Percentiles rank a stretch among this genome's conserved stretches.
These are phyloP conservation scores for Engystomops pustulosus DNA, from an alignment of 2,113 vertebrate species.

Conservation along the genomic window DNA sequence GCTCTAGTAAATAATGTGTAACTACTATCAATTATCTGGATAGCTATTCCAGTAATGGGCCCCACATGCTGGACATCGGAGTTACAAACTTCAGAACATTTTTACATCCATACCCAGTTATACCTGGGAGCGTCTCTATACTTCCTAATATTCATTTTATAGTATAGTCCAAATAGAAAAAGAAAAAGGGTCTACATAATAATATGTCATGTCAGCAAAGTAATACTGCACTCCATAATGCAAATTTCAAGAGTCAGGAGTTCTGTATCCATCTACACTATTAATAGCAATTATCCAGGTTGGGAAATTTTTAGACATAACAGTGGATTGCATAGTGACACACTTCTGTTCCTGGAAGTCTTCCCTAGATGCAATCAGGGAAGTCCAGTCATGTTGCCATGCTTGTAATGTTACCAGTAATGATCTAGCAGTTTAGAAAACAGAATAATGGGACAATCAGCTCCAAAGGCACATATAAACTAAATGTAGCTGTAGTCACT, in stretches of 20 bases:
- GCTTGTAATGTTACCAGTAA: background rate
- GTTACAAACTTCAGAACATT: too few relatives aligned
- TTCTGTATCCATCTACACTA: background rate
- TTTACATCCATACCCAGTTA: too few relatives aligned
- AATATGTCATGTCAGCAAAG: background rate
- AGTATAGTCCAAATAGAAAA: background rate
- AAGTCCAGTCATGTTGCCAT: too few relatives aligned
- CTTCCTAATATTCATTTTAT: background rate
- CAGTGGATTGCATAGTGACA: background rate
- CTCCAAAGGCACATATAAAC: too few relatives aligned
- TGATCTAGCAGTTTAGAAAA: background rate
- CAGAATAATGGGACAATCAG: too few relatives aligned
- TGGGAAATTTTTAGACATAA: background rate
- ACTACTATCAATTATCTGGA: too few relatives aligned
- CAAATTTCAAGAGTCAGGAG: background rate
- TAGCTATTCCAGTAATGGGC: too few relatives aligned
- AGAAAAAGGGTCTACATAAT: too few relatives aligned
- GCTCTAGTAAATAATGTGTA: too few relatives aligned
- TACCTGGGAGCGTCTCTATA: too few relatives aligned
- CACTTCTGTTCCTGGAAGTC: background rate
- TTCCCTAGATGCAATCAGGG: background rate
- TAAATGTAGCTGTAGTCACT: too few relatives aligned
- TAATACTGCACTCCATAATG: background rate
- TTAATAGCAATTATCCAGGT: background rate
- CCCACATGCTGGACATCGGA: too few relatives aligned